Base-by-base conservation (phyloP, 2,888 invertebrate species). In the Zeuzera pyrina region DNA sequence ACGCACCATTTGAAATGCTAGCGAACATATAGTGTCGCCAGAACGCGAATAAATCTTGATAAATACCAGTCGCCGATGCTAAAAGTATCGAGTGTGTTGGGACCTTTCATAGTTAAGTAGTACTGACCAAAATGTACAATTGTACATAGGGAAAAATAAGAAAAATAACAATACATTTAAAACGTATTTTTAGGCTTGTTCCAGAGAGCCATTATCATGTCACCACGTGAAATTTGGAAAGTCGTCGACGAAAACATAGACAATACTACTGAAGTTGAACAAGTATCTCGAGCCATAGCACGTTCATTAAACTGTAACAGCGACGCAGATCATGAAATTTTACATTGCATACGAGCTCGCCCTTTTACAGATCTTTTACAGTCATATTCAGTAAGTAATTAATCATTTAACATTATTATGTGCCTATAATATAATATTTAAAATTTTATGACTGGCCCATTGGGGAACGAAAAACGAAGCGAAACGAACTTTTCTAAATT, bases 161-260 rank as follows among this genome's bases (percentile, higher is more conserved):
- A n/a, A n/a, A n/a, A n/a, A n/a, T n/a, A 22, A 22, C n/a, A 23
- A 11, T 2, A 2, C 12, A 25, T 12, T 7, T 25, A 24, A n/a
- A 11, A 24, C 12, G 35, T 37, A 27, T 34, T 36, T 56, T 51
- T 60, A 86, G 87, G 86, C 33, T 66, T 90, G 35, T 91, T 91
- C 57, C 87, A 88, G 47, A 84, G 88, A 55, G 86, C 87, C 7
- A 86, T 92, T 37, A 63, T 92, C 12, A 91, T 91, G 88, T 91
- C 91, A 10, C 83, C 83, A 11, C 52, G 25, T 84, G 86, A 64
- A 43, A 63, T 73, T 39, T 79, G 69, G 79, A 71, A 56, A 48
- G 58, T 58, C 23, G 49, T 70, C 15, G 65, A 66, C 39, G 66
- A 64, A 38, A 47, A 29, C 28, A 35, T 36, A 12, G 36, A 49